A percentile compares a stretch with the other conserved stretches of the same genome.
Conservation (phyloP, 2,797 vertebrate genomes). For the Neomorphus geoffroyi region DNA sequence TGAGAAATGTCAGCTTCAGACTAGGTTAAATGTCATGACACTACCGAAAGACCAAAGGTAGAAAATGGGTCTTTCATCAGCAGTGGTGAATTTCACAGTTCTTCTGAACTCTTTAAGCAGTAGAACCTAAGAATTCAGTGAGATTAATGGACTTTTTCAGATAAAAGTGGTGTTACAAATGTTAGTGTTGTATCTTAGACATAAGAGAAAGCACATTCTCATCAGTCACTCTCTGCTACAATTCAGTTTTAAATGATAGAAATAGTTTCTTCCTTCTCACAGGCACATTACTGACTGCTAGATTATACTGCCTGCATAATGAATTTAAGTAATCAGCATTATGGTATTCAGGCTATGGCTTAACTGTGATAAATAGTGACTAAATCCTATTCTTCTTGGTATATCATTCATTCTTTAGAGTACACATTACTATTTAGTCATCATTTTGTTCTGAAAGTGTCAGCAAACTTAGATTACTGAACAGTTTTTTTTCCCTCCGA, state of each 20-base stretch:
- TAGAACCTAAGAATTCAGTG: not conserved
- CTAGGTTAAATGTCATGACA: not conserved
- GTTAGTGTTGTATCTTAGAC: not conserved
- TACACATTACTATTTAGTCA: conserved; percentile 64
- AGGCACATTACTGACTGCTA: conserved; percentile 55
- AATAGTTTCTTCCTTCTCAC: conserved; percentile 64
- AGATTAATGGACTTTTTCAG: not conserved
- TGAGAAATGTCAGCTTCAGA: not conserved
- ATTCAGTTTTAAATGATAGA: conserved; percentile 20
- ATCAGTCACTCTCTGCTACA: not conserved
- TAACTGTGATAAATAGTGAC: conserved; percentile 74
- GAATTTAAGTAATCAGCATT: conserved; percentile 77
- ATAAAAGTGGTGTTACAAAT: not conserved
- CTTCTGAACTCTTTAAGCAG: not conserved
- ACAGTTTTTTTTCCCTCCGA: not conserved
- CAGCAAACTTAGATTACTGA: conserved; percentile 72
- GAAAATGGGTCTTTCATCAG: not conserved
- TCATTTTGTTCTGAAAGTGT: conserved; percentile 70
- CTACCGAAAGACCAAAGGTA: not conserved
- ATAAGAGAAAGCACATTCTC: not conserved
- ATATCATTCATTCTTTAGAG: conserved; percentile 68
- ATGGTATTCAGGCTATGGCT: conserved; percentile 72
- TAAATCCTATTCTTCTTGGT: conserved; percentile 73
- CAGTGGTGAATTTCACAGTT: not conserved
- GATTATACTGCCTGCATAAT: conserved; percentile 71